phyloP scores from a whole-genome alignment of 2,888 invertebrate species.

The Gerris lacustris region DNA sequence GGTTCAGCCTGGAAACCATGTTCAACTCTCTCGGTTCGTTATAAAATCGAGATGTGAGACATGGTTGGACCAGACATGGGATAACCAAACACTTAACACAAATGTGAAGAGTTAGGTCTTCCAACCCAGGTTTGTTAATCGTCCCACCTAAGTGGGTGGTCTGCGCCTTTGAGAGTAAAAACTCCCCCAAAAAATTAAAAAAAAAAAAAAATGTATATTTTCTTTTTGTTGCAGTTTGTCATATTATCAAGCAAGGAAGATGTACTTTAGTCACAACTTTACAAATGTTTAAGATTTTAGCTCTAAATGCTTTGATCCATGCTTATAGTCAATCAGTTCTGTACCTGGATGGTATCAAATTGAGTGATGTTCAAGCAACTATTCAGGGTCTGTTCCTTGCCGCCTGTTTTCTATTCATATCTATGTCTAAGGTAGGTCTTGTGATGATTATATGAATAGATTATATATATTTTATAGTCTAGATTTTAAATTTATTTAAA shows the following conservation, averaged over 20 bases:
- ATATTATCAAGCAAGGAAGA: slow-evolving; percentile 97
- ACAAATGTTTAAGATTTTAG: slow-evolving; percentile 99
- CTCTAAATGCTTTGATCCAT: slow-evolving; percentile 89
- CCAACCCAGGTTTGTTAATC: too few species aligned
- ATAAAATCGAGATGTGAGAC: too few species aligned
- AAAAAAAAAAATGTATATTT: too few species aligned
- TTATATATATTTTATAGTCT: background rate
- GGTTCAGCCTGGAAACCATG: too few species aligned
- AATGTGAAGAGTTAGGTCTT: too few species aligned
- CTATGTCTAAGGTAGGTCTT: slow-evolving; percentile 73
- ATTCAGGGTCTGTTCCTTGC: slow-evolving; percentile 90
- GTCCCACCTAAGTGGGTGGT: too few species aligned
- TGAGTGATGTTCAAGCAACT: slow-evolving; percentile 95
- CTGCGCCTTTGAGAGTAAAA: too few species aligned
- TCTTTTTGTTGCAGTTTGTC: slow-evolving; percentile 64
- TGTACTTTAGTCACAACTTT: slow-evolving; percentile 97
- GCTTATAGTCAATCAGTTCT: slow-evolving; percentile 98
- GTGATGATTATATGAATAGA: background rate
- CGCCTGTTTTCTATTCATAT: slow-evolving; percentile 95
- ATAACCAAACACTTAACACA: too few species aligned
- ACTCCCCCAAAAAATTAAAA: too few species aligned
- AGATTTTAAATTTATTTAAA: background rate
- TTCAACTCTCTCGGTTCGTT: too few species aligned
- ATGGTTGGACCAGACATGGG: too few species aligned
- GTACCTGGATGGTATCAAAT: slow-evolving; percentile 94